Evolutionary conservation across 2,113 vertebrate genomes (phyloP).

Genomic region (Lanius collurio): DNA sequence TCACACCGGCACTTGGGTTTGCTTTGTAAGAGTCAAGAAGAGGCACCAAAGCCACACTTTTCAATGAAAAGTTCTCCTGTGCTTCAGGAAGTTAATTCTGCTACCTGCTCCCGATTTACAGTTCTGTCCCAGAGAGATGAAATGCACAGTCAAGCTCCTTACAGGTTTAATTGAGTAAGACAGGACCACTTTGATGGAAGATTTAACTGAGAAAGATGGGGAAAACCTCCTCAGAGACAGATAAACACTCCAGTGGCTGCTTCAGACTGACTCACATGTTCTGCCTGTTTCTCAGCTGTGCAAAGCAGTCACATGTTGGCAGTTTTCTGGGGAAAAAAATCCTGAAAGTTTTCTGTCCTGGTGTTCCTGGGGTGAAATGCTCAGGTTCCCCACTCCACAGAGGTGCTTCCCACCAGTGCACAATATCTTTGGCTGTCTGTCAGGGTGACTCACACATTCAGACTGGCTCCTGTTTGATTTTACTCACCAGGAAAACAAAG

Average conservation of each 20-base stretch:
- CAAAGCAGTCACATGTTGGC: neutral
- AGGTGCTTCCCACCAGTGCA: neutral
- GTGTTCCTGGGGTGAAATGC: neutral
- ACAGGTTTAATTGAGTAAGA: conserved; percentile 54
- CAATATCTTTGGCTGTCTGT: neutral
- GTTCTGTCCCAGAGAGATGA: conserved; percentile 43
- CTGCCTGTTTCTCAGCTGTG: neutral
- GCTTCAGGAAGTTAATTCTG: conserved; percentile 11
- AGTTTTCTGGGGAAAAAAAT: neutral
- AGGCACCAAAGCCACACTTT: neutral
- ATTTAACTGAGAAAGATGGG: conserved; percentile 6
- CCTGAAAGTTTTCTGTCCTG: neutral
- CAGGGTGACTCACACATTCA: neutral
- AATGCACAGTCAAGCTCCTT: conserved; percentile 37
- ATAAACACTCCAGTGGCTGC: neutral
- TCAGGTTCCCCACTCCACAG: neutral
- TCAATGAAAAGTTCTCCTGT: neutral
- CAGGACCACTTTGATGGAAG: conserved; percentile 39
- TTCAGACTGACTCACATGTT: neutral
- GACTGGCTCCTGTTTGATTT: neutral
- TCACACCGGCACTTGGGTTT: neutral
- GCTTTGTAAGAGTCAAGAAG: neutral
- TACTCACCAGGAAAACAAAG: neutral
- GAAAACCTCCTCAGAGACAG: neutral
- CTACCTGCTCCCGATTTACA: conserved; percentile 12